A percentile compares a stretch with the other conserved stretches of the same genome.
Evolutionary conservation across 1,140 invertebrate species (phyloP).

Genomic region (Cheumatopsyche charites): DNA sequence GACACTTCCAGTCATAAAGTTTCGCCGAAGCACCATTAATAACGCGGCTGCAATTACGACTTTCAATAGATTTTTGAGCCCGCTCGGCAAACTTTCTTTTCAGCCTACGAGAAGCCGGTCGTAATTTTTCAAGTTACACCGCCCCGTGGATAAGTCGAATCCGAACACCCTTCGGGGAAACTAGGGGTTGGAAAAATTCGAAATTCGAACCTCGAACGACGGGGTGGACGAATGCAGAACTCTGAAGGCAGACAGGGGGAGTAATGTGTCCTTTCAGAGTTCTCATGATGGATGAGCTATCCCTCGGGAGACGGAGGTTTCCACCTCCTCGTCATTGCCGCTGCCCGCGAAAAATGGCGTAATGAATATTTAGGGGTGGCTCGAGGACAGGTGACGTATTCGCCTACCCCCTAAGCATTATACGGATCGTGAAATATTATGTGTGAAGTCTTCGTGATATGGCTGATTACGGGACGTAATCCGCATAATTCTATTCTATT

Average conservation of each 20-base stretch:
- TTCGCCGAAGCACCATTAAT: too few relatives aligned
- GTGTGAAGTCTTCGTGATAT: too few relatives aligned
- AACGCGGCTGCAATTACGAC: too few relatives aligned
- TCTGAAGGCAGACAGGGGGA: neutral
- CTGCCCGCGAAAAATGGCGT: conserved; percentile 12
- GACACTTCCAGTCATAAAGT: too few relatives aligned
- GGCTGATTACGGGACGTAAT: too few relatives aligned
- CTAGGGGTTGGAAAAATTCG: neutral
- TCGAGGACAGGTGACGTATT: conserved; percentile 25
- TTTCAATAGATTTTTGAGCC: too few relatives aligned
- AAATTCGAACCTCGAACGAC: too few relatives aligned
- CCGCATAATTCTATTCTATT: too few relatives aligned
- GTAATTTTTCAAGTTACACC: conserved; percentile 17
- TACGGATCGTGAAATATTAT: too few relatives aligned
- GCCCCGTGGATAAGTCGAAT: conserved; percentile 2
- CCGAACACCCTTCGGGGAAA: neutral
- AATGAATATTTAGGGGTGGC: conserved; percentile 23
- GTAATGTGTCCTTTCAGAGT: conserved; percentile 25
- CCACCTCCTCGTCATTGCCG: neutral
- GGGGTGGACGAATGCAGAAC: too few relatives aligned
- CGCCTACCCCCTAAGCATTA: neutral
- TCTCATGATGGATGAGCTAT: conserved; percentile 21
- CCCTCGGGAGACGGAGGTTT: neutral
- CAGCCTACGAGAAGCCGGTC: neutral
- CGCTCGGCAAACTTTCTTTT: too few relatives aligned